Conservation (phyloP, 2,888 invertebrate species). For the Tanytarsus gracilentus region DNA sequence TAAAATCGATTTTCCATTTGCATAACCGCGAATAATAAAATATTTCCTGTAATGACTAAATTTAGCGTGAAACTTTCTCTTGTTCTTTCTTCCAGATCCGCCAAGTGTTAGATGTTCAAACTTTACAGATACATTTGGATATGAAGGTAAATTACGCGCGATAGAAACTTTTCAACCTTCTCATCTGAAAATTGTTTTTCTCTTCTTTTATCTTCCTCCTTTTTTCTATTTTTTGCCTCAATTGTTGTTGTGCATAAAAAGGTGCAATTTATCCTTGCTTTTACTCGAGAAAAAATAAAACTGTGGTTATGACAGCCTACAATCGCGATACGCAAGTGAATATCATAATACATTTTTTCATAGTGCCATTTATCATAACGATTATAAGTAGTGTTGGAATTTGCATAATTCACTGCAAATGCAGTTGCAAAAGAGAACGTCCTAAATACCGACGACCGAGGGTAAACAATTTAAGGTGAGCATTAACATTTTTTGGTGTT, state of each 20-base stretch:
- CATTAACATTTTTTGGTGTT: constrained; percentile 28
- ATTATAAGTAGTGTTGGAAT: constrained; percentile 75
- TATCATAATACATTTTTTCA: constrained; percentile 73
- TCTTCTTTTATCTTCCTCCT: constrained; percentile 53
- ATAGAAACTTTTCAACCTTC: neutral
- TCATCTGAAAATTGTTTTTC: constrained; percentile 41
- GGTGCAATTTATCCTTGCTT: constrained; percentile 76
- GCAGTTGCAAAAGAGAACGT: constrained; percentile 58
- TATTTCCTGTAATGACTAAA: neutral
- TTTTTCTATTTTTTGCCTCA: neutral
- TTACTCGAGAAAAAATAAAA: constrained; percentile 74
- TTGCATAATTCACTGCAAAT: constrained; percentile 82
- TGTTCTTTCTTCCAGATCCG: constrained; percentile 46
- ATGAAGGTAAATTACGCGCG: constrained; percentile 37
- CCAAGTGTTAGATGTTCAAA: constrained; percentile 76
- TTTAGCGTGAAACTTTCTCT: neutral
- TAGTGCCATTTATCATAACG: constrained; percentile 73
- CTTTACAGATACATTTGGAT: constrained; percentile 65
- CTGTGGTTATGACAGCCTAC: constrained; percentile 75
- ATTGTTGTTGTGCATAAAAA: neutral
- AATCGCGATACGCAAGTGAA: constrained; percentile 73
- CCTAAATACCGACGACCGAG: constrained; percentile 54
- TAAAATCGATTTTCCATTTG: too few species aligned
- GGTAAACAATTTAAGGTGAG: constrained; percentile 51
- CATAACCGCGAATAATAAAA: too few species aligned